Percentiles rank a stretch among this genome's conserved stretches.
phyloP scores from a whole-genome alignment of 30 jellyfish, hydroid and myxozoan species.

The Pseudorhiza aurosa region DNA sequence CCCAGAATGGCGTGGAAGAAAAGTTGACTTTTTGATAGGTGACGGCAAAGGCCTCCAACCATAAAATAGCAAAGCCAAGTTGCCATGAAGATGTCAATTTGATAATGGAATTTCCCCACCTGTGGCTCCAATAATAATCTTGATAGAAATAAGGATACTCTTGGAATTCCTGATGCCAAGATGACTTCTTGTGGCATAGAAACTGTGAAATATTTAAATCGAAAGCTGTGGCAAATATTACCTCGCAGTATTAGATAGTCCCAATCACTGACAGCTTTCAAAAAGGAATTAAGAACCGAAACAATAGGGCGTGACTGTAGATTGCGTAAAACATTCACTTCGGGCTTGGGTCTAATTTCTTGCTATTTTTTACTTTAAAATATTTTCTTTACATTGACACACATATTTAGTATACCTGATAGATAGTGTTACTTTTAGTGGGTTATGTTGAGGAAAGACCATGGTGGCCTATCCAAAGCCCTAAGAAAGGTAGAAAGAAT shows the following conservation, averaged over 20 bases:
- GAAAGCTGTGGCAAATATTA: background rate
- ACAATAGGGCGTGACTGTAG: background rate
- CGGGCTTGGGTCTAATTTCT: background rate
- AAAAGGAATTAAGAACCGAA: background rate
- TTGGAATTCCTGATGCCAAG: background rate
- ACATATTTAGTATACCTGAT: no score
- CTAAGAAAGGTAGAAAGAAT: no score
- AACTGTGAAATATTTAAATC: background rate
- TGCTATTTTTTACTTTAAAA: no score
- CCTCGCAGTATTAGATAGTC: background rate
- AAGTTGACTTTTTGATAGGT: no score
- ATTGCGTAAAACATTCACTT: background rate
- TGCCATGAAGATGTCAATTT: no score
- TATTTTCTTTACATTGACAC: no score
- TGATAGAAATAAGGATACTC: background rate
- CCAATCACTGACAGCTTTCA: background rate
- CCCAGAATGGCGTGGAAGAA: no score
- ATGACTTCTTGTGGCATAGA: background rate
- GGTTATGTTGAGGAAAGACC: background rate
- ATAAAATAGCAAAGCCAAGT: no score
- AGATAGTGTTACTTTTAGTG: background rate
- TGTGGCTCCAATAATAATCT: no score
- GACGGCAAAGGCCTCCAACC: no score
- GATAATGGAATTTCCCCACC: no score
- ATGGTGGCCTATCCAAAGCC: background rate